These are phyloP conservation scores for Glomeris marginata DNA, from an alignment of 2,888 invertebrate species.

Conservation along the genomic window DNA sequence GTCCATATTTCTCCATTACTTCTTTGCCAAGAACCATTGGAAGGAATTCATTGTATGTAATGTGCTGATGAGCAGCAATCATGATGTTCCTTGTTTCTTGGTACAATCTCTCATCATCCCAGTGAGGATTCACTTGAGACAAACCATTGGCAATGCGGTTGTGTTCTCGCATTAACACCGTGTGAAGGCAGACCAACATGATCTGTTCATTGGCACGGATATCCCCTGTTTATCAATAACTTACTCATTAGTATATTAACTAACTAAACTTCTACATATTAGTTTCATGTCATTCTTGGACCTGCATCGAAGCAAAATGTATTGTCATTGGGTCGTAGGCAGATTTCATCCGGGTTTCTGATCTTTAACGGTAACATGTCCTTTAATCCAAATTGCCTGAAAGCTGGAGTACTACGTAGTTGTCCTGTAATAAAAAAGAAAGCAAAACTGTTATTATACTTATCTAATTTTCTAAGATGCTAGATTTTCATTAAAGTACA, in stretches of 20 bases:
- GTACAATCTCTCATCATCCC: constrained; percentile 15
- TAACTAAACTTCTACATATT: neutral
- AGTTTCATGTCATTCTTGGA: constrained; percentile 28
- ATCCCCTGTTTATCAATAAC: constrained; percentile 8
- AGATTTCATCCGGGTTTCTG: constrained; percentile 82
- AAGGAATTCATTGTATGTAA: constrained; percentile 32
- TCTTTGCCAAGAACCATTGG: constrained; percentile 33
- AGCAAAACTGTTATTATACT: no score
- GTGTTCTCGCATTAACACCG: constrained; percentile 16
- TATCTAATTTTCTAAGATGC: neutral
- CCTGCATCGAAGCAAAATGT: constrained; percentile 90
- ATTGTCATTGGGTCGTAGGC: constrained; percentile 71
- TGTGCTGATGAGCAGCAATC: constrained; percentile 30
- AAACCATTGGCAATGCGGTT: constrained; percentile 9
- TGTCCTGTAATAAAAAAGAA: constrained; percentile 36
- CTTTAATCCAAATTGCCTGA: constrained; percentile 70
- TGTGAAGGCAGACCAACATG: constrained; percentile 16
- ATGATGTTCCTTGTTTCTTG: constrained; percentile 23
- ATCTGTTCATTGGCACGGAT: constrained; percentile 16
- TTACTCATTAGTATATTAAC: neutral
- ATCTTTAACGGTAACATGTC: constrained; percentile 73
- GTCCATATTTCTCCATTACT: constrained; percentile 26
- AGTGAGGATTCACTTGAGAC: constrained; percentile 15
- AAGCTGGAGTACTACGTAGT: constrained; percentile 75
- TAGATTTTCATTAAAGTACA: neutral